Evolutionary conservation across 2,797 vertebrate species (phyloP).

Genomic region (Melanotaenia pygmaea): DNA sequence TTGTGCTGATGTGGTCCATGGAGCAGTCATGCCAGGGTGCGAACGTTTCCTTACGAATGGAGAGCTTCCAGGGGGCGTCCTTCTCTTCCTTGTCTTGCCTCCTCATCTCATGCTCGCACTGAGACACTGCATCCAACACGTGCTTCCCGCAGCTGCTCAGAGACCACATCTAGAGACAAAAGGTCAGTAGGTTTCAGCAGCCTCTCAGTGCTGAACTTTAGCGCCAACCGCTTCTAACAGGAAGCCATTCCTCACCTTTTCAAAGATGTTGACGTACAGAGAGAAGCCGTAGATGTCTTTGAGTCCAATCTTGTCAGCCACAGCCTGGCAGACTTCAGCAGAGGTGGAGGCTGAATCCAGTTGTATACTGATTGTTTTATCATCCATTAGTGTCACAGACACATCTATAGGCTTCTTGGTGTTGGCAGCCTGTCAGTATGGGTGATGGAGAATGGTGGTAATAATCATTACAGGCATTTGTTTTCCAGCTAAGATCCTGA

Average conservation of each 20-base stretch:
- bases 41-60: constrained; percentile 93
- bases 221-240: neutral
- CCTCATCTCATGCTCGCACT: constrained; percentile 91
- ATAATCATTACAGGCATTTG: neutral
- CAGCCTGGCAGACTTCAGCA: constrained; percentile 85
- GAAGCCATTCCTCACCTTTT: constrained; percentile 80
- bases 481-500: neutral
- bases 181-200: neutral
- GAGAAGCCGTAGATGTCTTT: constrained; percentile 91
- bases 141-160: constrained; percentile 87
- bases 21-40: constrained; percentile 90
- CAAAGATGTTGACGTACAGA: constrained; percentile 88
- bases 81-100: constrained; percentile 85
- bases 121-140: constrained; percentile 91
- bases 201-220: neutral
- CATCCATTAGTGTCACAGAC: constrained; percentile 84
- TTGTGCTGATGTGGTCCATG: constrained; percentile 87
- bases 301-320: constrained; percentile 83
- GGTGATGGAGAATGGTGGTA: neutral
- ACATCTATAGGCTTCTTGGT: constrained; percentile 83
- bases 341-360: constrained; percentile 91
- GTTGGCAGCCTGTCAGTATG: constrained; percentile 85
- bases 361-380: constrained; percentile 77
- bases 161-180: constrained; percentile 87
- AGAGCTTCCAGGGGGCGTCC: constrained; percentile 87